A percentile compares a stretch with the other conserved stretches of the same genome.
phyloP scores from a whole-genome alignment of 2,888 invertebrate genomes.

The Brachyptera risi region DNA sequence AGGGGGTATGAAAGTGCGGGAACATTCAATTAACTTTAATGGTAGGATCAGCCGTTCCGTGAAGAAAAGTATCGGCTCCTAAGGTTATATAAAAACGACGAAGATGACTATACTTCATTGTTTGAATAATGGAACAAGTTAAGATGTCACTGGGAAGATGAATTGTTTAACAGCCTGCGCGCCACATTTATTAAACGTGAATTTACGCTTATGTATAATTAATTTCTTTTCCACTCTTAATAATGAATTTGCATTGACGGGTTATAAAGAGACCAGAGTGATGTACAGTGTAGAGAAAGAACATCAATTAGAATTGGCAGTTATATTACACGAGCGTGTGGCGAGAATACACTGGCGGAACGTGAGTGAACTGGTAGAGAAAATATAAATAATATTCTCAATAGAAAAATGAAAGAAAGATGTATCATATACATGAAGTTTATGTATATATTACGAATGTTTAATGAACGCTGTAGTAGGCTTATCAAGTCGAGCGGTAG shows the following conservation, averaged over 20 bases:
- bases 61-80: constrained; percentile 26
- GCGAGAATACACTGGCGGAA: no score
- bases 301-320: no score
- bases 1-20: no score
- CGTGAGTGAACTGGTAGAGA: no score
- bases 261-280: neutral
- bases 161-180: constrained; percentile 20
- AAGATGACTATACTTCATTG: constrained; percentile 22
- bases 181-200: neutral
- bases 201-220: constrained; percentile 13
- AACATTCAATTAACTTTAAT: constrained; percentile 56
- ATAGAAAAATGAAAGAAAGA: no score
- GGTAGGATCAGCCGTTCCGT: constrained; percentile 41
- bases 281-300: neutral
- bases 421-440: no score
- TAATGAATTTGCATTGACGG: constrained; percentile 18
- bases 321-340: no score
- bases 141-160: constrained; percentile 24
- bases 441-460: no score
- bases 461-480: no score
- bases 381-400: no score
- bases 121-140: constrained; percentile 31
- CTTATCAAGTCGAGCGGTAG: no score
- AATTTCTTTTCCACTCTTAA: constrained; percentile 13
- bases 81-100: constrained; percentile 27